phyloP scores from a whole-genome alignment of 2,113 vertebrate species.

The Nesoenas mayeri region DNA sequence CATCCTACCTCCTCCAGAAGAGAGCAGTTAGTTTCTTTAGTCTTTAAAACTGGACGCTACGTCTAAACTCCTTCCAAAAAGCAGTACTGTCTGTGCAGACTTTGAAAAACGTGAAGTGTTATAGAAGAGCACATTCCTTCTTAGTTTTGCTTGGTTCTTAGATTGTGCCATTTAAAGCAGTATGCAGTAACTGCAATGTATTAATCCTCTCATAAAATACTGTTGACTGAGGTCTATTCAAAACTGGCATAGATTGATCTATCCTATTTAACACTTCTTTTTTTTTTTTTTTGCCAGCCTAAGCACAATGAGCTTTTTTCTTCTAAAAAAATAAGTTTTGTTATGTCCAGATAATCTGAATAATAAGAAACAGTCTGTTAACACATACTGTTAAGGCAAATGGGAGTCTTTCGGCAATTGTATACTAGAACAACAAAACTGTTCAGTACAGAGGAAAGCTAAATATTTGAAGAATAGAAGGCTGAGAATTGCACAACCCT shows the following conservation, averaged over 20 bases:
- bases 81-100: neutral
- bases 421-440: neutral
- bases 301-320: neutral
- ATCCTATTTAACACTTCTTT: neutral
- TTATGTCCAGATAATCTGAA: neutral
- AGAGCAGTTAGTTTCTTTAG: neutral
- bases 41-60: neutral
- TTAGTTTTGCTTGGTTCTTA: neutral
- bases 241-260: neutral
- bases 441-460: neutral
- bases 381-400: neutral
- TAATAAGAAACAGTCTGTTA: constrained; percentile 5
- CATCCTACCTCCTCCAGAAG: neutral
- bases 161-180: neutral
- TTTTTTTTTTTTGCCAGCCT: neutral
- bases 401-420: neutral
- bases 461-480: constrained; percentile 6
- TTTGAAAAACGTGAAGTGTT: neutral
- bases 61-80: neutral
- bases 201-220: neutral
- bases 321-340: neutral
- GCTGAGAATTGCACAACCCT: neutral
- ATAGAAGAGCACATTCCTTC: neutral
- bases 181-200: neutral
- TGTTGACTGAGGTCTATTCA: neutral